Evolutionary conservation across 2,888 invertebrate species (phyloP), one percentile per base, ranked within the genome.

Genomic region (Andrena chrysosceles): DNA sequence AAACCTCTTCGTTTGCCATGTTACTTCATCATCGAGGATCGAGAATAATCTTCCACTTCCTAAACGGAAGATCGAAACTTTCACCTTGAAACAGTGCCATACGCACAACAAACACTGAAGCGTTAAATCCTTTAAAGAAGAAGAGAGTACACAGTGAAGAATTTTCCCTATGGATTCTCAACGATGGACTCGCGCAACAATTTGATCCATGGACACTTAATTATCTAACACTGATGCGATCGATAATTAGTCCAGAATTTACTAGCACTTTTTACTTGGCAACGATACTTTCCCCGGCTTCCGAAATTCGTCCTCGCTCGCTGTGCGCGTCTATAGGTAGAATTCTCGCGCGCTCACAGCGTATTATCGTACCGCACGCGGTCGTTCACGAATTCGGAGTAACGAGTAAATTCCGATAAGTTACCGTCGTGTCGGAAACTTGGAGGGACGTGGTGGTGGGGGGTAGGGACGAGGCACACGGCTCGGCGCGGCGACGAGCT

Each of bases 381-480:
- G 87, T 82, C 74, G 83, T 76, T 87, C 73, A 76, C 86, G 85
- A 79, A 86, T 88, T 87, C 81, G 71, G 76, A 75, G 75, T 88
- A 87, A 87, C 76, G 85, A 86, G 84, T 86, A 87, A 89, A 89
- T 85, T 84, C 85, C 85, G 85, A 89, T 89, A 85, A 86, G 79
- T 88, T 86, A 83, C 77, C 87, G 81, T 81, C 82, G 81, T 76
- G 85, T 80, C 82, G 84, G 87, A 87, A 89, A 88, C 69, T 88
- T 88, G 85, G 72, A 23, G 86, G 68, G 76, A 77, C 76, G 77
- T 16, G 35, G 68, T 0, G 66, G 33, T 16, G 10, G 16, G 35
- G 67, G 74, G 33, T 6, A 42, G 59, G 8, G 48, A n/a, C 35
- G 60, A 0, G 74, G 16, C 68, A 64, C 49, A 59, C 20, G 69